Conservation (phyloP, 2,797 vertebrate genomes). For the Chelonia mydas region DNA sequence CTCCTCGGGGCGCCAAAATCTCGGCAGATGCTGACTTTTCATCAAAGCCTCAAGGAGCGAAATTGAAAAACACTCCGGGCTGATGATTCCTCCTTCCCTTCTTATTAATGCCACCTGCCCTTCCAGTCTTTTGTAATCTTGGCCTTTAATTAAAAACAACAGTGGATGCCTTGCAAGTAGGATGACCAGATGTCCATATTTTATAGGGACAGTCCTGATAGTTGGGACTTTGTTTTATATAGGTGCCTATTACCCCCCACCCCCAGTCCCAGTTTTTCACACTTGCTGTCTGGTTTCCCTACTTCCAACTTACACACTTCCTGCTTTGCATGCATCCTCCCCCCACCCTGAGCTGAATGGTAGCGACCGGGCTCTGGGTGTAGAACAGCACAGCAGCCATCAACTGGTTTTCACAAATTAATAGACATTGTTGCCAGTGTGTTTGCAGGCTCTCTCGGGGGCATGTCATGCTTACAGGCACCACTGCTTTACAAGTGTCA, state of each 20-base stretch:
- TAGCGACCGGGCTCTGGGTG: too few species aligned
- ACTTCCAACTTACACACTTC: not conserved
- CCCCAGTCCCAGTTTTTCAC: too few species aligned
- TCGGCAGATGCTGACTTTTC: not conserved
- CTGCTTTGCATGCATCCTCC: not conserved
- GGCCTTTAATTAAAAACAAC: not conserved
- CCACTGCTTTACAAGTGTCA: not conserved
- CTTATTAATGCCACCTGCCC: not conserved
- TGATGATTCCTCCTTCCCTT: not conserved
- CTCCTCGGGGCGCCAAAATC: not conserved
- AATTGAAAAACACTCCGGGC: rapidly evolving
- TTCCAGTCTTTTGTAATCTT: not conserved
- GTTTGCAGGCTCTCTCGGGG: not conserved
- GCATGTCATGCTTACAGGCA: not conserved
- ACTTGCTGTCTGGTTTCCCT: too few species aligned
- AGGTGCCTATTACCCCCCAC: too few species aligned
- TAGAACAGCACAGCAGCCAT: not conserved
- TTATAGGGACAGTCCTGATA: too few species aligned
- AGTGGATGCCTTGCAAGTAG: not conserved
- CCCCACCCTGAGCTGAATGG: not conserved
- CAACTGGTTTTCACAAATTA: not conserved
- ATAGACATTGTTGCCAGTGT: not conserved
- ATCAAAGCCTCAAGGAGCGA: not conserved
- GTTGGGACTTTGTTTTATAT: too few species aligned
- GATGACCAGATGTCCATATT: too few species aligned